Base-by-base conservation (phyloP, 1,140 invertebrate genomes). In the Drosophila insularis region DNA sequence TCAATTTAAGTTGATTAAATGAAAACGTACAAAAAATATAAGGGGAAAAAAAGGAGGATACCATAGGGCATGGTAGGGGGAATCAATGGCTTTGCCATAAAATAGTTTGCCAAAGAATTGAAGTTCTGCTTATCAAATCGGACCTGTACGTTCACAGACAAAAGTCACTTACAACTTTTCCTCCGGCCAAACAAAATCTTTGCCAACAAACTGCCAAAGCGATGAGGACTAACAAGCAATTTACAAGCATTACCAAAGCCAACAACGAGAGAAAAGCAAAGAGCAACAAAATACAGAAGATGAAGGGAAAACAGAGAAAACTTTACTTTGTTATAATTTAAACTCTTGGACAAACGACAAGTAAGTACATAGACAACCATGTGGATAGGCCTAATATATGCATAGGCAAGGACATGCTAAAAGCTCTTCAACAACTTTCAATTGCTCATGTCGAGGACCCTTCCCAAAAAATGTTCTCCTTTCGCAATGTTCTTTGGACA, bases 321-420 rank as follows among this genome's bases (percentile, higher is more conserved):
- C 35, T 37, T 13, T 37, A 50, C 17, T 73, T 55, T 58, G 46
- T 39, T 19, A 40, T 17, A 66, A 54, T 61, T 74, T 66, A 53
- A 58, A 60, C 56, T 64, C 35, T 64, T 63, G 53, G 39, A 19
- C 50, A 64, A 67, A 60, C 54, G 56, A 68, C 55, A 39, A 68
- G 46, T 32, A 46, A 8, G 43, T 46, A 43, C 14, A 14, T 21
- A 50, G 7, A 62, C 21, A 54, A 64, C 19, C 37, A 46, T 46
- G 46, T 11, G 13, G 8, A 62, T 46, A 60, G 63, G 55, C 76
- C 66, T 86, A 86, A 86, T 85, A 53, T 85, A 78, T 81, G 71
- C 82, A 86, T 72, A 23, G 63, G 43, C 43, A 56, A 40, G 64
- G 63, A 70, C 74, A 77, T 63, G 69, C 50, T 59, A 35, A 68